phyloP scores from a whole-genome alignment of 2,888 invertebrate species.

The Odontothrips loti region DNA sequence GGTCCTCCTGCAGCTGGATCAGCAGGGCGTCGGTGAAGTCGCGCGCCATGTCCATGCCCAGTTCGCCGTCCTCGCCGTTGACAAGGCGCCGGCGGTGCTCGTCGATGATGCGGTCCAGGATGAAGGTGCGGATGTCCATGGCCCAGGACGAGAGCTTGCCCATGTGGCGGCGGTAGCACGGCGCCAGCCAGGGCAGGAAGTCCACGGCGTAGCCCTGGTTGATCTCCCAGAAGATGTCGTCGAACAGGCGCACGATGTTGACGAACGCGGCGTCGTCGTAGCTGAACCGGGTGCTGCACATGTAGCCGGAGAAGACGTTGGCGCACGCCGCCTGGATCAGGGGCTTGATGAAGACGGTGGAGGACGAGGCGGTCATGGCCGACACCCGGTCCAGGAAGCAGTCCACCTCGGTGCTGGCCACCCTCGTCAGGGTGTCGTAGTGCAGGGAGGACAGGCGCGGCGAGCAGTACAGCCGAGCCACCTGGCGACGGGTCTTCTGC shows the following conservation, averaged over 20 bases:
- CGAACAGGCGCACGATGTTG: conserved; percentile 66
- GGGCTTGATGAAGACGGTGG: conserved; percentile 61
- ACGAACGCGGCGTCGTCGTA: conserved; percentile 65
- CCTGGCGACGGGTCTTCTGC: conserved; percentile 70
- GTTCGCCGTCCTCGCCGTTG: conserved; percentile 41
- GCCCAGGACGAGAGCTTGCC: conserved; percentile 66
- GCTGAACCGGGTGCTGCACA: conserved; percentile 76
- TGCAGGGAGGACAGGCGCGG: conserved; percentile 69
- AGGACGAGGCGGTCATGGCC: conserved; percentile 41
- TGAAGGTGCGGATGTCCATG: conserved; percentile 65
- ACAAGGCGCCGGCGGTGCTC: conserved; percentile 47
- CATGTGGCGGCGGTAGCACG: conserved; percentile 66
- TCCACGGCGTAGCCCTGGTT: conserved; percentile 85
- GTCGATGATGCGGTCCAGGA: conserved; percentile 65
- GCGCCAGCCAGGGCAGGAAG: conserved; percentile 75
- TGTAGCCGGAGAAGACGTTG: conserved; percentile 81
- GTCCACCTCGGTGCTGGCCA: conserved; percentile 59
- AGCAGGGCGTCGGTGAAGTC: conserved; percentile 79
- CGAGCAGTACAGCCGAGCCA: conserved; percentile 75
- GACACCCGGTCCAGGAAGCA: conserved; percentile 57
- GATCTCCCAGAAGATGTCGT: conserved; percentile 87
- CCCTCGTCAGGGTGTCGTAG: conserved; percentile 63
- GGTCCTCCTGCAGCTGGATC: conserved; percentile 62
- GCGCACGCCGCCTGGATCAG: conserved; percentile 68
- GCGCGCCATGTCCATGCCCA: conserved; percentile 48